Base-by-base conservation (phyloP, 2,888 invertebrate genomes). In the Phymatocera aterrima region DNA sequence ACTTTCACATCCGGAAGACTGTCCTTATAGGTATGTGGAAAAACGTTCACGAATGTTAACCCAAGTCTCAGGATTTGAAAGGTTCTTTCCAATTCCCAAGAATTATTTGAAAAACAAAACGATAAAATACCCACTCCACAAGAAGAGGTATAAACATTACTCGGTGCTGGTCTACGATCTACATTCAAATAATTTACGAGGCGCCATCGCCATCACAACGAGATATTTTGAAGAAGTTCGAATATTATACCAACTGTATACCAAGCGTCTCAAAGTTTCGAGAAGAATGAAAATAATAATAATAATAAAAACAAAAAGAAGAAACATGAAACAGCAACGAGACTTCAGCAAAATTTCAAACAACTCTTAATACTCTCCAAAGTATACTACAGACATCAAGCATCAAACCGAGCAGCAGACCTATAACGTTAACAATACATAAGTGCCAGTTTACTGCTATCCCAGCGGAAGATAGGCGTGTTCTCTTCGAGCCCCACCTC, bases 401-500 rank as follows among this genome's bases (percentile, higher is more conserved):
- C 34, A 61, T 61, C 61, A 15, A 1, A 8, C 12, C 34, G 15
- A 61, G 61, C 68, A 24, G 43, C 46, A 28, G 54, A 54, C 68
- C 43, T 21, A n/a, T n/a, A 24, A 43, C 68, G 48, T 51, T 72
- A 72, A 72, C 70, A 48, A 48, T 10, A 24, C 40, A 68, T 72
- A 72, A 72, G 70, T 72, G 70, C 70, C 70, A 18, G 48, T 72
- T 72, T 51, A 72, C 51, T 51, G 51, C 51, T n/a, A 72, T 10
- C 51, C 31, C 34, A 61, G 61, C 28, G 37, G 31, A n/a, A n/a
- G 18, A 51, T 51, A 72, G 70, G 70, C 70, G 70, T 48, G 48
- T 48, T 48, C 70, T 10, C 8, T 48, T n/a, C 10, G 28, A 43
- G 70, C 70, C 40, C 70, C 70, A 72, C 70, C 70, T 51, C 70